Conservation (phyloP, 2,888 invertebrate species). For the Cerastis leucographa region DNA sequence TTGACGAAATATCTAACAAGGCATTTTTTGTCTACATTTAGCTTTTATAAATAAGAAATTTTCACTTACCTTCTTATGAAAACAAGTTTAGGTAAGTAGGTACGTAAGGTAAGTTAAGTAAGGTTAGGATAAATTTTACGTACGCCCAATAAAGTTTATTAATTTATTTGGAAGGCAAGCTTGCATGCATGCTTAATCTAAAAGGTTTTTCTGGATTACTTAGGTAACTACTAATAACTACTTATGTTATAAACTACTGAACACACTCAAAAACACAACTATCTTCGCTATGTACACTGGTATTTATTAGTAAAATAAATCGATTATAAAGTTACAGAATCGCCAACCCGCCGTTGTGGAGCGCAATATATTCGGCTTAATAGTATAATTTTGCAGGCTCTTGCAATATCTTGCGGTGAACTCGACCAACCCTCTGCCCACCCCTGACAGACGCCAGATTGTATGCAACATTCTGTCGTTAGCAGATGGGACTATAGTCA, state of each 20-base stretch:
- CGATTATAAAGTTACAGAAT: conserved; percentile 74
- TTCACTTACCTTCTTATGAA: background rate
- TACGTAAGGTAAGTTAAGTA: no score
- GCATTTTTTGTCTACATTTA: background rate
- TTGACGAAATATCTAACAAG: background rate
- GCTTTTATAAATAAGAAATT: background rate
- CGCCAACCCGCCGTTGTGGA: conserved; percentile 71
- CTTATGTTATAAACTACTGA: background rate
- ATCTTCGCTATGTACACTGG: background rate
- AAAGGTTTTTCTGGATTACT: background rate
- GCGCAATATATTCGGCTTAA: conserved; percentile 81
- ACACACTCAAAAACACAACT: conserved; percentile 4
- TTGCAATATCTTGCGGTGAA: conserved; percentile 81
- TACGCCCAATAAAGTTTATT: background rate
- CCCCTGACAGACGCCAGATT: conserved; percentile 76
- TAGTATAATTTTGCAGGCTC: conserved; percentile 82
- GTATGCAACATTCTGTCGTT: conserved; percentile 71
- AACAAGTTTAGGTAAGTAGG: background rate
- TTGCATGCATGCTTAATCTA: no score
- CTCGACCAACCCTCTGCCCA: conserved; percentile 71
- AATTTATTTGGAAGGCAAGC: no score
- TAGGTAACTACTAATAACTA: background rate
- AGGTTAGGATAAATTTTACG: background rate
- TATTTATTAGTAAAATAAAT: conserved; percentile 71
- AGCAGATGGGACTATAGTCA: conserved; percentile 55